These are phyloP conservation scores for Acanthopleura granulata DNA, from an alignment of 2,888 invertebrate genomes.

Conservation along the genomic window DNA sequence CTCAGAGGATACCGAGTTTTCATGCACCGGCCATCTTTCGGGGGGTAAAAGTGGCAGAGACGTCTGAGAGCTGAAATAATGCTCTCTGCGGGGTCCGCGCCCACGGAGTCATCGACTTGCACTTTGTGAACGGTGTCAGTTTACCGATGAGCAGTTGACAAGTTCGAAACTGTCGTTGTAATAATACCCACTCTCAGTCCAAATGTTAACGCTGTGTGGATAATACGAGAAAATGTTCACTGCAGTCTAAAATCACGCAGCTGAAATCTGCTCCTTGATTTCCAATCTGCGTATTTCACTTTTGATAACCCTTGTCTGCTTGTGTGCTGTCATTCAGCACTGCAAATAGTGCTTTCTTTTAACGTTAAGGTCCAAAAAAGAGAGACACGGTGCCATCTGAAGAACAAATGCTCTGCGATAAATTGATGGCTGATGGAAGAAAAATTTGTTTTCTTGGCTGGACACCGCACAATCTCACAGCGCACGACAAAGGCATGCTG, in stretches of 20 bases:
- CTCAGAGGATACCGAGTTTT: neutral
- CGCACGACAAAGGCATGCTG: no score
- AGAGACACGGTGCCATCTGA: no score
- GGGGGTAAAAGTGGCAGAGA: neutral
- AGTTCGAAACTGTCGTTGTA: neutral
- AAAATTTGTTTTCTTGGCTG: no score
- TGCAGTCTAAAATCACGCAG: neutral
- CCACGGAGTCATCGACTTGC: neutral
- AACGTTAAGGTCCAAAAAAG: no score
- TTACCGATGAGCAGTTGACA: neutral
- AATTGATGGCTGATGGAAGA: no score
- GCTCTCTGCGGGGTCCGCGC: neutral
- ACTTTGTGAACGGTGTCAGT: neutral
- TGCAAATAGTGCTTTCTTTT: no score
- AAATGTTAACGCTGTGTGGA: neutral
- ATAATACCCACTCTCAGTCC: neutral
- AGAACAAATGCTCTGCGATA: no score
- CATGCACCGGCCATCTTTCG: neutral
- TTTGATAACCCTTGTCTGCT: no score
- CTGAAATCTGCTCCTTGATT: no score
- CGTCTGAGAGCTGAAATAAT: neutral
- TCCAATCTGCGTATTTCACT: no score
- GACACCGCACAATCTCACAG: no score
- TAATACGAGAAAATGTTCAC: neutral
- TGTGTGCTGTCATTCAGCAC: no score